Evolutionary conservation across 2,888 invertebrate genomes (phyloP), one percentile per base, ranked within the genome.

Genomic region (Drosophila prostipennis): DNA sequence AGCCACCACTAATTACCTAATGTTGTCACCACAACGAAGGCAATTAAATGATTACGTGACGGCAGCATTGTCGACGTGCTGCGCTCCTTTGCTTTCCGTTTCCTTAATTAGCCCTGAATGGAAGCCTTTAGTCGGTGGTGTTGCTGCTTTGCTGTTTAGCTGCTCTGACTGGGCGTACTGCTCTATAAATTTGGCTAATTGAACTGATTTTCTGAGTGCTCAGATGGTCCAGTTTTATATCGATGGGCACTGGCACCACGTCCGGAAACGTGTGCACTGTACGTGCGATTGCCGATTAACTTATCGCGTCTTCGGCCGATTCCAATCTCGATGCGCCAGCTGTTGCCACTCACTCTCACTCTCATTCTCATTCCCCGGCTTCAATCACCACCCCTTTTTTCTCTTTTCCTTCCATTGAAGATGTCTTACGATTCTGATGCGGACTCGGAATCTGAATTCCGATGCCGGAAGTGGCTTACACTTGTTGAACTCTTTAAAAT

Each of bases 11-110:
- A 86, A 88, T 84, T 84, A 84, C 83, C 88, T 78, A 84, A 84
- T 87, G 86, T 83, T 86, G 87, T 76, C 74, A 73, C 83, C 88
- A 83, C 88, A 82, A 82, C 74, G 74, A 86, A 72, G 42, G 80
- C 80, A 86, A 86, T 84, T 88, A 84, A 78, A 69, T 80, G 74
- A 8, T 67, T 80, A 87, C 83, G 83, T 84, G 83, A 56, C 43
- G 51, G 59, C 67, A 59, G 73, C 72, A 65, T 63, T 60, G 65
- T 54, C 67, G 74, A 52, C 71, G 42, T 64, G 55, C 37, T 52
- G 16, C 68, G 52, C 40, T 36, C 7, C 49, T 37, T 53, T 29
- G 8, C 49, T 37, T 58, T 29, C 14, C 45, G 56, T 39, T 55
- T 58, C 52, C 71, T 71, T 72, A 71, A 71, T 71, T 72, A 46